Percentiles rank a stretch among this genome's conserved stretches.
These are phyloP conservation scores for Metallyticus violacea DNA, from an alignment of 2,888 invertebrate genomes.

Conservation along the genomic window DNA sequence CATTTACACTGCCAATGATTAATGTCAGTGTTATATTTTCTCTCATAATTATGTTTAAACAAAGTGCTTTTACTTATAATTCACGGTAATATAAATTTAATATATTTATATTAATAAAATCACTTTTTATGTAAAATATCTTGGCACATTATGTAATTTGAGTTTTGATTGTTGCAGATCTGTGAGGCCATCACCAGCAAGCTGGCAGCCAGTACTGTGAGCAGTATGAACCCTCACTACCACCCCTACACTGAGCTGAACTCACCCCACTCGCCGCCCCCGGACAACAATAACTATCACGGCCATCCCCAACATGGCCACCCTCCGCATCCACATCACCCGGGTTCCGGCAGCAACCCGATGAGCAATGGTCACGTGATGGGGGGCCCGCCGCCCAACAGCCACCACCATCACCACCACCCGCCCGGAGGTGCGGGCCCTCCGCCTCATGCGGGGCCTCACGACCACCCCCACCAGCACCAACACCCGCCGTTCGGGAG, in stretches of 20 bases:
- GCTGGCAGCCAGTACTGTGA: constrained; percentile 80
- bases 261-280: constrained; percentile 65
- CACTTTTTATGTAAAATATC: too few relatives aligned
- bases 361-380: constrained; percentile 35
- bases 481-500: constrained; percentile 32
- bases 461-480: constrained; percentile 55
- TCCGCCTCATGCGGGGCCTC: constrained; percentile 47
- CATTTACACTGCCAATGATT: too few relatives aligned
- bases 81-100: too few relatives aligned
- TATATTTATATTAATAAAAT: too few relatives aligned
- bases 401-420: constrained; percentile 27
- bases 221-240: constrained; percentile 90
- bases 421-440: not conserved
- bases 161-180: not conserved
- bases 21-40: too few relatives aligned
- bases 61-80: too few relatives aligned
- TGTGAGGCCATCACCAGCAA: constrained; percentile 52
- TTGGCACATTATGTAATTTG: too few relatives aligned
- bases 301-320: constrained; percentile 46
- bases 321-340: constrained; percentile 48
- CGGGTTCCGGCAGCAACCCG: constrained; percentile 40
- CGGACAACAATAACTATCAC: constrained; percentile 67
- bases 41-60: too few relatives aligned
- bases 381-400: constrained; percentile 23
- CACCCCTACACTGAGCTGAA: constrained; percentile 80